Evolutionary conservation across 2,888 invertebrate genomes (phyloP), one percentile per base, ranked within the genome.

Genomic region (Exephanes ischioxanthus): DNA sequence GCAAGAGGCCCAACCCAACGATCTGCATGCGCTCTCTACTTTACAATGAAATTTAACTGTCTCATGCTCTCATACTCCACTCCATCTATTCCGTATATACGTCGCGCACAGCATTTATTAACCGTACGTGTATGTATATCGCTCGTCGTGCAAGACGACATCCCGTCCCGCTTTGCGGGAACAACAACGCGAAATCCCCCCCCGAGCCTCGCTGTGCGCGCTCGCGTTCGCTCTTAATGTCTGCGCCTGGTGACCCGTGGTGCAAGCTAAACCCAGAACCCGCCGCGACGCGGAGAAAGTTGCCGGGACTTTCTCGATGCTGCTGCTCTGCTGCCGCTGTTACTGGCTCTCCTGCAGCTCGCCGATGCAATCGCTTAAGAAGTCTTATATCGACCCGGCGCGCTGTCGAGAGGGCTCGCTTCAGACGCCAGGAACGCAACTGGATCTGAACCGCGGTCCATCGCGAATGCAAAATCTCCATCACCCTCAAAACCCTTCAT

Each of bases 201-300:
- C 33, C 53, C 37, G 55, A 22, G 33, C 37, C 45, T 41, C 51
- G 48, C 37, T 19, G 67, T 76, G 80, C 86, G 88, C 85, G 88
- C 86, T 82, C 85, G 86, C 89, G 88, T 87, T 91, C 90, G 90
- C 89, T 92, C 90, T 92, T 91, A 92, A 93, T 92, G 91, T 90
- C 90, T 91, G 90, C 92, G 91, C 88, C 92, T 92, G 92, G 92
- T 93, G 93, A 93, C 93, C 93, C 91, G 90, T 90, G 91, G 91
- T 92, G 93, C 92, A 92, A 93, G 91, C 91, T 92, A 92, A 93
- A 91, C 91, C 90, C 90, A 70, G 48, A 85, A 73, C 83, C 76
- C 85, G 83, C 83, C 7, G 80, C 88, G 51, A 66, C 26, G 75
- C 89, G 91, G 93, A 93, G 93, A 92, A 93, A 93, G 93, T 92